Evolutionary conservation across 2,113 vertebrate genomes (phyloP), one percentile per base, ranked within the genome.

Genomic region (Phylloscopus whistleri): DNA sequence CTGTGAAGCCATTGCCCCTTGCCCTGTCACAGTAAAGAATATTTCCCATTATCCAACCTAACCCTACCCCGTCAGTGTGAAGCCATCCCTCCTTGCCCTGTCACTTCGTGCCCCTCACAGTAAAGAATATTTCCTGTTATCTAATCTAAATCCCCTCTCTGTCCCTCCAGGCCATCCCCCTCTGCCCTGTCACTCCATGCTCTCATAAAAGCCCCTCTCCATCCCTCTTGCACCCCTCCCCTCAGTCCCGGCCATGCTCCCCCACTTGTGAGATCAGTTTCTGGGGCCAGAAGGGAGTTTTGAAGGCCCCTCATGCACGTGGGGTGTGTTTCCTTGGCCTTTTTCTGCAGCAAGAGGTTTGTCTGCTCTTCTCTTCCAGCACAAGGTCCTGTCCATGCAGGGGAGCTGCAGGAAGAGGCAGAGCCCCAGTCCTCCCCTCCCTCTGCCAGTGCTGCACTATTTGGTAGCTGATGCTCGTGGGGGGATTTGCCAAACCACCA

Each of bases 261-360:
- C 6, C 2, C 15, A 6, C 20, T 6, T 4, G 2, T 48, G 60
- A 30, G 64, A 66, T 8, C 64, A 5, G 5, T 39, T 73, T 37
- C 17, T 51, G 48, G 26, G 64, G 63, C 1, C 9, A 14, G 8
- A 7, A 7, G 14, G 59, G 51, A 51, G 39, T 7, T 51, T 1
- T 3, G 60, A 62, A 72, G 17, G 20, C 41, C 49, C 28, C 48
- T 63, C 2, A 0, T 5, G 13, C 16, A 1, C 0, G 0, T 0
- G 2, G 53, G 9, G 2, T 30, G 27, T 46, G 20, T 9, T 73
- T 8, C 62, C 49, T 13, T 11, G 37, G 30, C 37, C 9, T 35
- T 48, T 30, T 33, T 1, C 33, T 76, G 30, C 46, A 63, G 46
- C 3, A 1, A 69, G 81, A 81, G 26, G 18, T 62, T 35, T 33